phyloP scores from a whole-genome alignment of 2,888 invertebrate genomes.

The Diogma glabrata region DNA sequence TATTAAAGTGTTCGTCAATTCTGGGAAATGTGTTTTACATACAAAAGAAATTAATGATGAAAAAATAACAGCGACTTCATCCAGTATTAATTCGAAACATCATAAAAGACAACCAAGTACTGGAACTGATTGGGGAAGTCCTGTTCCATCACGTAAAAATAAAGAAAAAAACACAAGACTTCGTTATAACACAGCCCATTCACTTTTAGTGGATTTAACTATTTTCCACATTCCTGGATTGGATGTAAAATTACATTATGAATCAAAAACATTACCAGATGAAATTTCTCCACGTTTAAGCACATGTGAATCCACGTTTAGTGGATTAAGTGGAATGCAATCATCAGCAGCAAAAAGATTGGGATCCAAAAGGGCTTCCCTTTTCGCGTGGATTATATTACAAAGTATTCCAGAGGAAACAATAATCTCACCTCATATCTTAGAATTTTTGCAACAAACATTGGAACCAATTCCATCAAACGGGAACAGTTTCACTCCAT shows the following conservation, averaged over 20 bases:
- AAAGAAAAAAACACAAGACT: conserved; percentile 34
- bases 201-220: conserved; percentile 61
- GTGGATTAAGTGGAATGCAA: conserved; percentile 21
- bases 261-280: conserved; percentile 60
- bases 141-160: conserved; percentile 35
- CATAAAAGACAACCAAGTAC: conserved; percentile 34
- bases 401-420: conserved; percentile 97
- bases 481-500: conserved; percentile 31
- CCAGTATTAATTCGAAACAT: conserved; percentile 24
- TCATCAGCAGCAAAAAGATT: conserved; percentile 38
- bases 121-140: conserved; percentile 41
- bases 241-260: conserved; percentile 79
- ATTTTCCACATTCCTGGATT: conserved; percentile 85
- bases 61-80: conserved; percentile 53
- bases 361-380: conserved; percentile 73
- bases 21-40: conserved; percentile 92
- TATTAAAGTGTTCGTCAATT: conserved; percentile 91
- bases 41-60: conserved; percentile 61
- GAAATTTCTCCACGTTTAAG: conserved; percentile 38
- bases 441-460: conserved; percentile 95
- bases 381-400: conserved; percentile 92
- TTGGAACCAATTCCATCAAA: conserved; percentile 84
- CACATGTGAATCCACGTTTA: conserved; percentile 25
- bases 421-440: conserved; percentile 90
- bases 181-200: conserved; percentile 35